Conservation (phyloP, 1,140 invertebrate genomes). For the Saccostrea echinata region DNA sequence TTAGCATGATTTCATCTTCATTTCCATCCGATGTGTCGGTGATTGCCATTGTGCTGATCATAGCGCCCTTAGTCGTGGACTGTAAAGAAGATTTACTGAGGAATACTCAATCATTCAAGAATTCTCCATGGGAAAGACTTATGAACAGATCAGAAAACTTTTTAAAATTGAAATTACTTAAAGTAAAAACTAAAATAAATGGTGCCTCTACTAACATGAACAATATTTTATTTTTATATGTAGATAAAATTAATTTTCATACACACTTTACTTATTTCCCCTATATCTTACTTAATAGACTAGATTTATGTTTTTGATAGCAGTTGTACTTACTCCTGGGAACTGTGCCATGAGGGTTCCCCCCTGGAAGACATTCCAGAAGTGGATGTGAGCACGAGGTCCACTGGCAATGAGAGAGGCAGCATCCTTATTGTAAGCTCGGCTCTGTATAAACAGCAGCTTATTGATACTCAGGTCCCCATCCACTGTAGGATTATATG, state of each 20-base stretch:
- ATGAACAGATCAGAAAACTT: too few species aligned
- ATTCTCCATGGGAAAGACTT: too few species aligned
- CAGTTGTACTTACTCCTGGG: constrained; percentile 69
- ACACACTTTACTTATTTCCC: too few species aligned
- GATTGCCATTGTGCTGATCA: constrained; percentile 73
- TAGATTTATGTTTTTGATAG: background rate
- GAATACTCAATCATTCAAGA: too few species aligned
- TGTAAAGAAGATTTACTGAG: constrained; percentile 46
- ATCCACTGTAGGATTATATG: constrained; percentile 72
- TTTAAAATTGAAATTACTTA: too few species aligned
- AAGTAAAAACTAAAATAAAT: too few species aligned
- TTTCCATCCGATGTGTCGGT: constrained; percentile 57
- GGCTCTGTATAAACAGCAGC: constrained; percentile 74
- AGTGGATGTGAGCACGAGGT: constrained; percentile 77
- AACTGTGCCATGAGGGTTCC: constrained; percentile 77
- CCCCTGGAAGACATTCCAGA: constrained; percentile 80
- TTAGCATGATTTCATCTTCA: constrained; percentile 70
- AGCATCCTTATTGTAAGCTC: constrained; percentile 74
- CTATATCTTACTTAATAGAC: too few species aligned
- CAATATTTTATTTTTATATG: too few species aligned
- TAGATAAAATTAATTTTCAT: too few species aligned
- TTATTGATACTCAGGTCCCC: constrained; percentile 77
- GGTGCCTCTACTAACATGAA: too few species aligned
- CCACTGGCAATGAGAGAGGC: constrained; percentile 78
- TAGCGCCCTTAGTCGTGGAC: constrained; percentile 71